Base-by-base conservation (phyloP, 1,140 invertebrate species). In the Drosophila teissieri region DNA sequence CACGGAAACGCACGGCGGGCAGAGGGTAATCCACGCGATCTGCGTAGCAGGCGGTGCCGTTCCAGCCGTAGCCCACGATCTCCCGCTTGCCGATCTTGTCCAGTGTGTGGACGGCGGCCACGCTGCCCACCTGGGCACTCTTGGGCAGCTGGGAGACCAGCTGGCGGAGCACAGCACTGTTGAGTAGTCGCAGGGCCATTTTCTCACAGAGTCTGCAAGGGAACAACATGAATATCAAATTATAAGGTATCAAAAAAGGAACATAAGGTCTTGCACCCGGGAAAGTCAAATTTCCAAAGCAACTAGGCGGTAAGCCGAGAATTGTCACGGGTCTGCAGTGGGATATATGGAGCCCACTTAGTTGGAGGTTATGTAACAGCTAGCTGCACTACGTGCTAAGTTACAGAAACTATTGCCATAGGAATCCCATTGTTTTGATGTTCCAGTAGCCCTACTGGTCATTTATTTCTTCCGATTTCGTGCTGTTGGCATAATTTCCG, bases 1-100 rank as follows among this genome's bases (percentile, higher is more conserved):
- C 93, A 84, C 95, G 96, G 94, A 96, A 99, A 62, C 98, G 94
- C 64, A 99, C 95, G 45, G 97, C 97, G n/a, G 98, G 98, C 92
- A 97, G 94, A 15, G 98, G 98, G 89, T 95, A 96, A 79, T 96
- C 96, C 6, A 93, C 46, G 61, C 95, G 93, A 92, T 99, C 98
- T 1, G 95, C 92, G 79, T 99, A 99, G 80, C 89, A 94, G 12
- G 95, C 94, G 72, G 95, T 93, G 3, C 97, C 97, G 93, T 98
- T 98, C 76, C 95, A 94, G 39, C 98, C 98, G 92, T 93, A 96
- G 31, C 98, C 98, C 17, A 99, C 98, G 73, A 98, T 94, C 92
- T 99, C 98, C 17, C 98, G 95, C 62, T 96, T 97, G 58, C 98
- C 98, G 84, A 96, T 94, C 92, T 91, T 92, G 58, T 92, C 91